Conservation (phyloP, 2,113 vertebrate species). For the Actenoides lindsayi region DNA sequence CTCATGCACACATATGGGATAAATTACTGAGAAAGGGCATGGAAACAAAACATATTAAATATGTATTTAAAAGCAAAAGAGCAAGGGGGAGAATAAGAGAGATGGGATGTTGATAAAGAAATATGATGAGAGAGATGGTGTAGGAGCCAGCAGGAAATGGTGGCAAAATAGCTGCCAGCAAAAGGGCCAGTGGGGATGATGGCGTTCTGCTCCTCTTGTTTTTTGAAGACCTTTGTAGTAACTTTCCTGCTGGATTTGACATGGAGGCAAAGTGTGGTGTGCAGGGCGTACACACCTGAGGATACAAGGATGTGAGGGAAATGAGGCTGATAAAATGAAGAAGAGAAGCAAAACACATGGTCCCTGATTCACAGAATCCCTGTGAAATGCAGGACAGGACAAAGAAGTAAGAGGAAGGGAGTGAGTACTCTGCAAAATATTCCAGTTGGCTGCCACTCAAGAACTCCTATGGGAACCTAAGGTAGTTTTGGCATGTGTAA, state of each 20-base stretch:
- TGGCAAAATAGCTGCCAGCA: not conserved
- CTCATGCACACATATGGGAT: constrained; percentile 23
- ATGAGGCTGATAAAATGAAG: not conserved
- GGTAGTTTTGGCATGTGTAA: not conserved
- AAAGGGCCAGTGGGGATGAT: not conserved
- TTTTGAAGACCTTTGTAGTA: not conserved
- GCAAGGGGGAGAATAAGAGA: not conserved
- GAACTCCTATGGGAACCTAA: not conserved
- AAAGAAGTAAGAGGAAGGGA: not conserved
- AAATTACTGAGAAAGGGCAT: constrained; percentile 12
- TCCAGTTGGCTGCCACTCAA: not conserved
- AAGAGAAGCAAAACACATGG: not conserved
- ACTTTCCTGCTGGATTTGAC: not conserved
- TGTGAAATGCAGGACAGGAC: not conserved
- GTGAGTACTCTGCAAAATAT: not conserved
- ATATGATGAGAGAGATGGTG: not conserved
- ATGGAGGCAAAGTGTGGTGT: not conserved
- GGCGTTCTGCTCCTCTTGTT: not conserved
- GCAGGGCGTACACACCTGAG: fast-evolving
- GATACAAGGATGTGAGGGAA: not conserved
- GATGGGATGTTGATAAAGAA: not conserved
- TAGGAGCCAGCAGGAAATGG: not conserved
- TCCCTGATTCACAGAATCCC: not conserved
- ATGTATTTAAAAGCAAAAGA: constrained; percentile 33
- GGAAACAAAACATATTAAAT: constrained; percentile 24